These are phyloP conservation scores for Phalacrocorax pelagicus DNA, from an alignment of 2,113 vertebrate species.

Conservation along the genomic window DNA sequence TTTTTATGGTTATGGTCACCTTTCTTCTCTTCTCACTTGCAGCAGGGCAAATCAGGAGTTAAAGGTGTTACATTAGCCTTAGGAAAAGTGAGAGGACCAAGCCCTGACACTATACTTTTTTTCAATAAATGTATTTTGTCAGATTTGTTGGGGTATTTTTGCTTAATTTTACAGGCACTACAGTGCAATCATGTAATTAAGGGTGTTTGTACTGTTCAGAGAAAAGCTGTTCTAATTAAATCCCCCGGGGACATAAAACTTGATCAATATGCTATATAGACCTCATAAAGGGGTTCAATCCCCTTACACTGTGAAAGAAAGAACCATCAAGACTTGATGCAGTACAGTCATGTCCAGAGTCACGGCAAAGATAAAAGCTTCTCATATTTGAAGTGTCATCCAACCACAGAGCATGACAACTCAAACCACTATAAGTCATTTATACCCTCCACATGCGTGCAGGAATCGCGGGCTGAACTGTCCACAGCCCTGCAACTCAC, in stretches of 20 bases:
- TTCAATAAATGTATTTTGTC: background rate
- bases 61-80: background rate
- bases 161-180: background rate
- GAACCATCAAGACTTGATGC: background rate
- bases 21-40: background rate
- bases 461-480: background rate
- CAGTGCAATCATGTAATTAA: background rate
- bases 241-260: background rate
- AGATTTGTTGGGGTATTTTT: background rate
- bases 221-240: slow-evolving; percentile 9
- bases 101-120: background rate
- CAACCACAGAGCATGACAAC: background rate
- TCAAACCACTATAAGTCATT: background rate
- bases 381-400: background rate
- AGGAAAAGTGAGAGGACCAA: background rate
- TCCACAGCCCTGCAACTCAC: background rate
- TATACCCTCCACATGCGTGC: background rate
- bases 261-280: background rate
- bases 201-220: background rate
- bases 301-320: background rate
- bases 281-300: background rate
- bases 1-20: background rate
- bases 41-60: background rate
- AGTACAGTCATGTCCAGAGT: background rate
- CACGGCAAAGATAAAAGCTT: background rate